phyloP scores from a whole-genome alignment of 2,113 vertebrate species.

The Siniperca knerii region DNA sequence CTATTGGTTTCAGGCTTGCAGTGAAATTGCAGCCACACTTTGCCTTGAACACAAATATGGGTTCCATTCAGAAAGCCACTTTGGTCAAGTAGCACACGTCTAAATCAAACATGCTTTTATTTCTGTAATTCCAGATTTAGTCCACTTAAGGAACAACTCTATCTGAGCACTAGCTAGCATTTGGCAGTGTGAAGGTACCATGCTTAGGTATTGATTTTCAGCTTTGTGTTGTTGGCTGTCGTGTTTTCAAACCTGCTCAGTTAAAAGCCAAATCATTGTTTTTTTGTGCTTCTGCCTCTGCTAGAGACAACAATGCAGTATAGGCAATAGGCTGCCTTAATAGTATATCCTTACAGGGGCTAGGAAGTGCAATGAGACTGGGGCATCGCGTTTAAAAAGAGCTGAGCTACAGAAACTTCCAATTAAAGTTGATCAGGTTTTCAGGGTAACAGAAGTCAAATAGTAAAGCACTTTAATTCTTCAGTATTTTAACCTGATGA shows the following conservation, averaged over 20 bases:
- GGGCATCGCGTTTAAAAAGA: not conserved
- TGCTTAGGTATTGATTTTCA: constrained; percentile 65
- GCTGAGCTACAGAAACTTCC: constrained; percentile 2
- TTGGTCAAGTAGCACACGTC: constrained; percentile 39
- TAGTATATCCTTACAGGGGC: not conserved
- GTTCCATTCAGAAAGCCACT: constrained; percentile 38
- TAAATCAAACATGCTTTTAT: constrained; percentile 68
- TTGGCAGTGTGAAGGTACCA: constrained; percentile 30
- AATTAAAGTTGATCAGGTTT: constrained; percentile 15
- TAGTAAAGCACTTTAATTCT: not conserved
- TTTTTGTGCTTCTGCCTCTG: constrained; percentile 27
- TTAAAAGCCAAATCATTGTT: constrained; percentile 52
- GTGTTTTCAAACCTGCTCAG: constrained; percentile 52
- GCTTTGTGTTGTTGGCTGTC: constrained; percentile 49
- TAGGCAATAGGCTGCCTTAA: constrained; percentile 21
- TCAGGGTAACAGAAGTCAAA: not conserved
- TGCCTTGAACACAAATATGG: constrained; percentile 14
- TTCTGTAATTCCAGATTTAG: constrained; percentile 63
- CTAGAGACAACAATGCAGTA: constrained; percentile 8
- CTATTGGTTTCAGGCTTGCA: constrained; percentile 35
- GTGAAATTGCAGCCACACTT: constrained; percentile 40
- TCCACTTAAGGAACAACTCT: constrained; percentile 56
- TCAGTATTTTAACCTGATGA: not conserved
- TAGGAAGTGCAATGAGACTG: constrained; percentile 28
- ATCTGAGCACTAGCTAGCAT: constrained; percentile 33